These are phyloP conservation scores for Dastarcus helophoroides DNA, from an alignment of 2,888 invertebrate genomes.

Conservation along the genomic window DNA sequence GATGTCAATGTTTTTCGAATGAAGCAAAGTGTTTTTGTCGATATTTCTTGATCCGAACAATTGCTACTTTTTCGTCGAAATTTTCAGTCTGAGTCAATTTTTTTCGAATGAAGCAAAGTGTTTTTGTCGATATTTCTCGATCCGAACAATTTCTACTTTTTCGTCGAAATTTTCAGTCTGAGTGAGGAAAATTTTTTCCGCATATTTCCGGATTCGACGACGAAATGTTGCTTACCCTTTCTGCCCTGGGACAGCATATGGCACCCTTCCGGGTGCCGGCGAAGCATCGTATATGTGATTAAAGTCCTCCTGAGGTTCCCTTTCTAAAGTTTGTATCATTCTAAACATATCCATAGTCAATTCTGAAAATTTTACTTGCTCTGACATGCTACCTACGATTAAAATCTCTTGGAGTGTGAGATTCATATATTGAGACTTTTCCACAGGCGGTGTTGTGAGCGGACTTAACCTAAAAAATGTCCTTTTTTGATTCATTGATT, in stretches of 20 bases:
- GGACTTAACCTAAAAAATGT: conserved; percentile 58
- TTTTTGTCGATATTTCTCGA: no score
- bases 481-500: no score
- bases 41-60: no score
- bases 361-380: conserved; percentile 94
- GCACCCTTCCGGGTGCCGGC: conserved; percentile 55
- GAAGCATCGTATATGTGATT: conserved; percentile 63
- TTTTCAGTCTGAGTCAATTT: no score
- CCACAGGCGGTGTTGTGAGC: conserved; percentile 75
- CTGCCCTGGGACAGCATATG: conserved; percentile 36
- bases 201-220: background rate
- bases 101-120: no score
- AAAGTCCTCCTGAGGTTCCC: conserved; percentile 77
- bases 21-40: no score
- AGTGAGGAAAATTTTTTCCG: no score
- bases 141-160: no score
- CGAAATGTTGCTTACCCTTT: conserved; percentile 26
- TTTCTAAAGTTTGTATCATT: conserved; percentile 88
- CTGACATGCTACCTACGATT: conserved; percentile 84
- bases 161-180: no score
- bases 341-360: conserved; percentile 96
- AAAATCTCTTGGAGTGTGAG: conserved; percentile 85
- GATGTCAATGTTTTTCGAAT: no score
- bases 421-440: conserved; percentile 76
- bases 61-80: no score